Conservation (phyloP, 2,113 vertebrate species). For the Aplodontia rufa region DNA sequence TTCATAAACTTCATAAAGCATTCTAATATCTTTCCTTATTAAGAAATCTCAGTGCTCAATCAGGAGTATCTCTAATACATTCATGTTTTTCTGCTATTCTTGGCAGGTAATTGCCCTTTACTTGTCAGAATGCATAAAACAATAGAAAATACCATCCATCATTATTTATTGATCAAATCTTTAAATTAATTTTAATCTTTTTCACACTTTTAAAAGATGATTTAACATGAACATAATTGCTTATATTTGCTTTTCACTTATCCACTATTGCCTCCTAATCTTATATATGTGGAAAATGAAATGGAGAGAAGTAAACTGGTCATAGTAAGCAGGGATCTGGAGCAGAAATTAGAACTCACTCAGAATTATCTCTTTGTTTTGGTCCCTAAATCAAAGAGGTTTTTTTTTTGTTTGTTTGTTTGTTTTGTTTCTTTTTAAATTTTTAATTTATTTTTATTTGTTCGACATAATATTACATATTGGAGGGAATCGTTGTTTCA, state of each 20-base stretch:
- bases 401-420: no score
- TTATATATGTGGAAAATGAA: constrained; percentile 47
- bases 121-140: constrained; percentile 55
- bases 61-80: constrained; percentile 35
- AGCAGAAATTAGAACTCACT: constrained; percentile 43
- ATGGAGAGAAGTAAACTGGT: constrained; percentile 7
- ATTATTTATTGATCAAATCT: constrained; percentile 64
- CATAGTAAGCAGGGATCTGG: not conserved
- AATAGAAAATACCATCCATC: constrained; percentile 53
- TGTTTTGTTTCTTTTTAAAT: no score
- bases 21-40: constrained; percentile 64
- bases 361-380: constrained; percentile 18
- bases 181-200: constrained; percentile 66
- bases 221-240: constrained; percentile 48
- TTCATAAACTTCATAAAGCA: constrained; percentile 71
- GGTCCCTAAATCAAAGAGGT: constrained; percentile 5
- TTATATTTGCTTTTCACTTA: constrained; percentile 60
- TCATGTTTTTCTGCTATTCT: constrained; percentile 39
- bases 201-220: constrained; percentile 50
- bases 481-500: no score
- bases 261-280: constrained; percentile 37
- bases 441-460: no score
- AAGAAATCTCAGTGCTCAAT: constrained; percentile 54
- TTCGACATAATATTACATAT: no score
- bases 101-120: constrained; percentile 58